A percentile compares a stretch with the other conserved stretches of the same genome.
Conservation (phyloP, 2,113 vertebrate species). For the Gobius niger region DNA sequence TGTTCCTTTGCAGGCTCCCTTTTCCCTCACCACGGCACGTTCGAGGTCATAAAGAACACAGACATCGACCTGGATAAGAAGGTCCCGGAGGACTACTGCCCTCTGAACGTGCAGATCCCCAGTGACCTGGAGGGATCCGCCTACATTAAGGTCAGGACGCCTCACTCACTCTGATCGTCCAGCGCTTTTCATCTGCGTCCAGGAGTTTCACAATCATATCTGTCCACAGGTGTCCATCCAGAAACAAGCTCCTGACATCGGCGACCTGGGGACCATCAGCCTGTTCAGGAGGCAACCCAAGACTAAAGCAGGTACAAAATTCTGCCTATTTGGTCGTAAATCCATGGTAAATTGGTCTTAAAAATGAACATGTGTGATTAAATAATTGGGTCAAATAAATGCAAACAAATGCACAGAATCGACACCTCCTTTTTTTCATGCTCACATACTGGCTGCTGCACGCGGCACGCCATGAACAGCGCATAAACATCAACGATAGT, state of each 20-base stretch:
- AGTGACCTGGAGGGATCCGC: conserved; percentile 97
- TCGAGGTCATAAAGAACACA: conserved; percentile 99
- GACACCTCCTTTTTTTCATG: too few species aligned
- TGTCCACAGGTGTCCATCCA: conserved; percentile 92
- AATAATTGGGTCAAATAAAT: too few species aligned
- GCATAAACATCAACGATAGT: too few species aligned
- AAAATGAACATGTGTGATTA: too few species aligned
- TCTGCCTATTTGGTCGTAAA: too few species aligned
- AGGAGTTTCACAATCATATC: neutral
- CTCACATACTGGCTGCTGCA: too few species aligned
- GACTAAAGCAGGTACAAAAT: conserved; percentile 84
- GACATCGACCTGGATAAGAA: conserved; percentile 98
- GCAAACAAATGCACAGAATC: too few species aligned
- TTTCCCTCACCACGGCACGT: conserved; percentile 95
- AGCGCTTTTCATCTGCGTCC: too few species aligned
- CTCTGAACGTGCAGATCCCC: conserved; percentile 93
- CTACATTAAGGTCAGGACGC: conserved; percentile 88
- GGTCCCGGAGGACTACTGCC: conserved; percentile 96
- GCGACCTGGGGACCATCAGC: conserved; percentile 92
- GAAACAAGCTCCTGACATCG: conserved; percentile 95
- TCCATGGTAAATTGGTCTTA: too few species aligned
- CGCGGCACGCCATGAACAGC: too few species aligned
- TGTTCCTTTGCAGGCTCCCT: conserved; percentile 83
- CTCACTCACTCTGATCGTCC: too few species aligned
- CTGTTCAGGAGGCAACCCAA: conserved; percentile 89